A percentile compares a stretch with the other conserved stretches of the same genome.
phyloP scores from a whole-genome alignment of 2,113 vertebrate species.

The Leptodactylus fuscus region DNA sequence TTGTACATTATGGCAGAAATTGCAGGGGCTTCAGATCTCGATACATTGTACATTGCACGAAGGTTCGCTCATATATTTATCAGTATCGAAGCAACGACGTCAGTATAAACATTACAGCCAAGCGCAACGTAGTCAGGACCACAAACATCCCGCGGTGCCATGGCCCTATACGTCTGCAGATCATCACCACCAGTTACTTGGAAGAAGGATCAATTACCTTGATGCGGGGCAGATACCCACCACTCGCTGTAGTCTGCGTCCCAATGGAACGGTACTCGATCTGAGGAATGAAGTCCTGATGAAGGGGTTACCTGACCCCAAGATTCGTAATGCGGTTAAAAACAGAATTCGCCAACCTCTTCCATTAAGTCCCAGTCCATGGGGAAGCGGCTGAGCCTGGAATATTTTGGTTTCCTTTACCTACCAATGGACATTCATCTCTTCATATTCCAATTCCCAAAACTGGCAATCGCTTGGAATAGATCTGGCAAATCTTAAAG shows the following conservation, averaged over 20 bases:
- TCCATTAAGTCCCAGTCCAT: background rate
- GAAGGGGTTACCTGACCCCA: background rate
- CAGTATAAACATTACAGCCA: background rate
- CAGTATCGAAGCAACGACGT: constrained; percentile 5
- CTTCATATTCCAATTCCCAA: no score
- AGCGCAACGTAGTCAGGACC: no score
- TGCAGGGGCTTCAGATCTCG: background rate
- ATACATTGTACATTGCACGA: background rate
- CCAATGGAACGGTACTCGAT: background rate
- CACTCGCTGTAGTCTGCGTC: background rate
- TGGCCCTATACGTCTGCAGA: background rate
- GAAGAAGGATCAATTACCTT: background rate
- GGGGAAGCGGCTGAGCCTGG: no score
- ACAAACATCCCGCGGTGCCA: background rate
- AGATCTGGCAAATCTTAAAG: no score
- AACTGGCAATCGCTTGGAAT: no score
- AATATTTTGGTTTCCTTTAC: background rate
- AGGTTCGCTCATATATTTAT: background rate
- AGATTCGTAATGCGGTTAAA: background rate
- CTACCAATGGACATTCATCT: background rate
- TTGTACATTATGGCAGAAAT: constrained; percentile 33
- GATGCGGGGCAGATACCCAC: background rate
- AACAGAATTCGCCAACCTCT: background rate
- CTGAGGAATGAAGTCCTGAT: background rate
- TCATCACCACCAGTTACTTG: background rate